A percentile compares a stretch with the other conserved stretches of the same genome.
Conservation (phyloP, 2,113 vertebrate species). For the Coryphaenoides rupestris region DNA sequence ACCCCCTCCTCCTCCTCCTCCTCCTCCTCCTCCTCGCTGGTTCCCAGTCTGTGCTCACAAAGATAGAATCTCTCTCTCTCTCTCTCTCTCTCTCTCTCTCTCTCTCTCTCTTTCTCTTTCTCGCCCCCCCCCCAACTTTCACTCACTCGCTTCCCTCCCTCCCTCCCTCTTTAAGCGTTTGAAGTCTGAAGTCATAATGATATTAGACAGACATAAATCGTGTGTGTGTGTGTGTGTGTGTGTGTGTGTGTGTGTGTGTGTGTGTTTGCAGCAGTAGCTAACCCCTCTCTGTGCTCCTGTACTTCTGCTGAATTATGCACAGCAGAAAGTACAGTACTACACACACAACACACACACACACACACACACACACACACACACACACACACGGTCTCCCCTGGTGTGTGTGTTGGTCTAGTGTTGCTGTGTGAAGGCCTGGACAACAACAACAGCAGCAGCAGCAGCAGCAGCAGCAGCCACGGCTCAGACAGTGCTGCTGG, state of each 20-base stretch:
- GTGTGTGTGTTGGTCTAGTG: no score
- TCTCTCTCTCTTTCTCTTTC: neutral
- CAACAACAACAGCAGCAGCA: no score
- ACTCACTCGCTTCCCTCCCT: neutral
- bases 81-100: conserved; percentile 16
- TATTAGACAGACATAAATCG: neutral
- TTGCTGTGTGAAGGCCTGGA: no score
- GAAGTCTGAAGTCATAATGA: neutral
- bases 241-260: neutral
- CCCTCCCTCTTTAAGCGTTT: neutral
- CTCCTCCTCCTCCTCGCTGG: conserved; percentile 58
- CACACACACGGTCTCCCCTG: neutral
- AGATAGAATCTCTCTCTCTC: conserved; percentile 22
- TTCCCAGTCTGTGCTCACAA: conserved; percentile 61
- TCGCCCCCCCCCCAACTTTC: neutral
- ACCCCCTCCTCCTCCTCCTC: conserved; percentile 59
- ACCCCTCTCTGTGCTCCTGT: neutral
- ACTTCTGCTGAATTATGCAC: neutral
- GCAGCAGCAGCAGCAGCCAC: no score
- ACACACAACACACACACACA: neutral
- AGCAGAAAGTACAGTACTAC: neutral
- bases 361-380: no score
- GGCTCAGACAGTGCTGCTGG: no score
- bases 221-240: neutral
- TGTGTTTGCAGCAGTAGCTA: neutral